These are phyloP conservation scores for Stenolophus ochropezus DNA, from an alignment of 2,888 invertebrate genomes.

Conservation along the genomic window DNA sequence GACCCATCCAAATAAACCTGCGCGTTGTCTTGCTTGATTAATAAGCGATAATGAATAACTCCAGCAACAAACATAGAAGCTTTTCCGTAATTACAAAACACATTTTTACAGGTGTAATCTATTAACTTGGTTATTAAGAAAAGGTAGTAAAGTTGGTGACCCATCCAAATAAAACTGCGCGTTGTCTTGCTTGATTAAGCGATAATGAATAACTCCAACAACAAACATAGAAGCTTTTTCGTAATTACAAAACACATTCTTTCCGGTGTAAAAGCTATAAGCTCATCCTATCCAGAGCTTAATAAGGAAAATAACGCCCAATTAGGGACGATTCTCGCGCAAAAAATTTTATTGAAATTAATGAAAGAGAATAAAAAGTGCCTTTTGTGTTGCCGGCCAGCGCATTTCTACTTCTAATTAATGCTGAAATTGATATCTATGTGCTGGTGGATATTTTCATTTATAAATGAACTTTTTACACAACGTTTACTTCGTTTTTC, in stretches of 20 bases:
- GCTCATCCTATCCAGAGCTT: background rate
- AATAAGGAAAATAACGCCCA: slow-evolving; percentile 49
- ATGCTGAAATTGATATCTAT: slow-evolving; percentile 27
- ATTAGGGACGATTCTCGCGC: slow-evolving; percentile 30
- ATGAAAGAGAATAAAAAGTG: slow-evolving; percentile 46
- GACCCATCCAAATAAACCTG: too few species aligned
- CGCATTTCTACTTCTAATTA: slow-evolving; percentile 10
- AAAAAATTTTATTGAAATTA: slow-evolving; percentile 51
- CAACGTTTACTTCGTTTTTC: background rate
- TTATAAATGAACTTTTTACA: background rate
- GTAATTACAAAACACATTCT: slow-evolving; percentile 22
- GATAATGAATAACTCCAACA: too few species aligned
- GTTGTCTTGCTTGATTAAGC: too few species aligned
- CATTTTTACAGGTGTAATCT: background rate
- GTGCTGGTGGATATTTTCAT: background rate
- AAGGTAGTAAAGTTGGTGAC: too few species aligned
- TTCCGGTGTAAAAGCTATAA: background rate
- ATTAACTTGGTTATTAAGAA: too few species aligned
- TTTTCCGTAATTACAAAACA: background rate
- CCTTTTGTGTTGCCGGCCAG: slow-evolving; percentile 11
- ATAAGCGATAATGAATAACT: too few species aligned
- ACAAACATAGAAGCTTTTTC: too few species aligned
- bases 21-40: too few species aligned
- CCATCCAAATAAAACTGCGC: too few species aligned
- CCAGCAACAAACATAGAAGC: too few species aligned